These are phyloP conservation scores for Gymnosoma rotundatum DNA, from an alignment of 2,888 invertebrate genomes.

Conservation along the genomic window DNA sequence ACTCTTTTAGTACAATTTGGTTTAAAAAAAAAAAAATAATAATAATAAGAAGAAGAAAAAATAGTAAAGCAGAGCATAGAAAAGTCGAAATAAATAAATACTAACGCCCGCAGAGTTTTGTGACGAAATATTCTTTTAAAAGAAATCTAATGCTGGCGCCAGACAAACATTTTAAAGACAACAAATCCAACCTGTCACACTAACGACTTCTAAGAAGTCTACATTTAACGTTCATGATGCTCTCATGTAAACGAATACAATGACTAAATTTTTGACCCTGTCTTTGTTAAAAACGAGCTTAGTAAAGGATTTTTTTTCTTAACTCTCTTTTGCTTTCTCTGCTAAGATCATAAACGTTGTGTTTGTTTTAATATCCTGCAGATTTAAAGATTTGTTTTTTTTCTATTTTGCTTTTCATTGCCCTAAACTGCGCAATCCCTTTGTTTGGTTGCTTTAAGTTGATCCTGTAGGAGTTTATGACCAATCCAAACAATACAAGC, in stretches of 20 bases:
- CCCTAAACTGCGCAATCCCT: slow-evolving; percentile 51
- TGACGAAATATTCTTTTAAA: slow-evolving; percentile 78
- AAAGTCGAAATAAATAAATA: slow-evolving; percentile 6
- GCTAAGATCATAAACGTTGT: neutral
- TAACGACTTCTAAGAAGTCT: slow-evolving; percentile 81
- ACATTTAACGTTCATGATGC: neutral
- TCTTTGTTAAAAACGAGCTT: slow-evolving; percentile 29
- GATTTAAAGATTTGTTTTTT: slow-evolving; percentile 45
- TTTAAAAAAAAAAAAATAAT: neutral
- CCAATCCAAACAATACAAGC: slow-evolving; percentile 49
- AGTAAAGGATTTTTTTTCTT: slow-evolving; percentile 37
- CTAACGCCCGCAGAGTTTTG: slow-evolving; percentile 72
- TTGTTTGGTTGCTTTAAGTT: slow-evolving; percentile 36
- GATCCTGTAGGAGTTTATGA: slow-evolving; percentile 52
- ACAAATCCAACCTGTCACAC: slow-evolving; percentile 79
- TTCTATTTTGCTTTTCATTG: neutral
- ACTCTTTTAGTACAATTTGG: slow-evolving; percentile 16
- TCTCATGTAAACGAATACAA: neutral
- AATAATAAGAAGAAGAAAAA: neutral
- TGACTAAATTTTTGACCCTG: slow-evolving; percentile 2
- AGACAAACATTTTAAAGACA: slow-evolving; percentile 35
- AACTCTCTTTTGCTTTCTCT: neutral
- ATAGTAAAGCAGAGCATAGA: slow-evolving; percentile 18
- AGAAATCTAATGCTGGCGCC: slow-evolving; percentile 81
- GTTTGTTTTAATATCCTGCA: slow-evolving; percentile 21